Evolutionary conservation across 2,113 vertebrate species (phyloP), one percentile per base, ranked within the genome.

Genomic region (Catagonus wagneri): DNA sequence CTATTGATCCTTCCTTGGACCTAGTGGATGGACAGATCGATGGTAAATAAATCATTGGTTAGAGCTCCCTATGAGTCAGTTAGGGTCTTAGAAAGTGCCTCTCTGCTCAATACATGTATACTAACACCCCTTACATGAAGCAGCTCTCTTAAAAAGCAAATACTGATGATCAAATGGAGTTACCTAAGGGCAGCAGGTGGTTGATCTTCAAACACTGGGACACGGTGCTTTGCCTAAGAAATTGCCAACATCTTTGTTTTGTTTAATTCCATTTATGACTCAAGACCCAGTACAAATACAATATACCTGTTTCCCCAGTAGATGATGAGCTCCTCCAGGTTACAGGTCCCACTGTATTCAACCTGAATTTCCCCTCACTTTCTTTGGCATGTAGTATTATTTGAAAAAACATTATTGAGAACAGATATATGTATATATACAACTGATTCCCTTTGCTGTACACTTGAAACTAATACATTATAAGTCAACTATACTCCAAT

Each of bases 1-100:
- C 20, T 60, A 93, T 90, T 12, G 91, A 97, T 94, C 96, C 61
- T 85, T 90, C 65, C 63, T 88, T 76, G 76, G 78, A 93, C n/a
- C 29, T 58, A 56, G 71, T 88, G 90, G 65, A 36, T 56, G 84
- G 76, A 91, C 63, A 85, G 76, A 96, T 97, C 90, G 88, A 93
- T 90, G 78, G 71, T 92, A 96, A 96, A 56, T 81, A 85, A 95
- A 88, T 96, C 69, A 90, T 0, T 92, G 75, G 34, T 50, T 63
- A 85, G 72, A 34, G 56, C 50, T 81, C 75, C 27, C 12, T 44
- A 69, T 63, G 79, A 81, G 79, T 84, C 60, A 39, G 60, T 79
- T 29, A 89, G 75, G 65, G 76, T 87, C 50, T 74, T 56, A 54
- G 16, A 76, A 52, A 78, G 63, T 6, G 5, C 69, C 29, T 52